Evolutionary conservation across 2,797 vertebrate species (phyloP), one percentile per base, ranked within the genome.

Genomic region (Sphenopsis melanotis): DNA sequence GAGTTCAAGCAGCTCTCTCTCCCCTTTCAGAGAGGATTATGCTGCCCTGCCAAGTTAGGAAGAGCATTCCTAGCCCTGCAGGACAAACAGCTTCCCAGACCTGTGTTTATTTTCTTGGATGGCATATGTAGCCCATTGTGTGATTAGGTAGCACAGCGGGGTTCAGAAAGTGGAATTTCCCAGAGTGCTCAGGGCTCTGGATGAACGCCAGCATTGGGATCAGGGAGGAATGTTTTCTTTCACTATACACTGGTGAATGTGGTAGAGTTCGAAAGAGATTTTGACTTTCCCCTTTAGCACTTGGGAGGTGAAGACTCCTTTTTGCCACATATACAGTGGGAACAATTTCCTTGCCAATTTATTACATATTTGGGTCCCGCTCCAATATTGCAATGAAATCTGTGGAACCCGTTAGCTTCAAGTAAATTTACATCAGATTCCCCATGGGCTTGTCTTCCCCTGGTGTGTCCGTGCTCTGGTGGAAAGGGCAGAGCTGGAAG

Each of bases 101-200:
- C 95, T 91, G 89, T 96, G 95, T 96, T 97, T 97, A 94, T 97
- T 97, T 96, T 96, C 95, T 96, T 94, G 95, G 95, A 96, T 95
- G 95, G 95, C 95, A 96, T 96, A 96, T 90, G 94, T 87, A 96
- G 95, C 95, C 96, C 94, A 96, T 96, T 97, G 95, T 96, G 96
- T 80, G 95, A 97, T 96, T 97, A 96, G 94, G 96, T 96, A 95
- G 94, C 95, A 91, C 95, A 96, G 94, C 83, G 0, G 94, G 95
- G 93, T 92, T 88, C 3, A 41, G 77, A 89, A 96, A 84, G 87
- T 90, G 95, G 91, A 94, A 97, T 97, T 96, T 96, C 95, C 96
- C 95, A 96, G 91, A 74, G 74, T 95, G 85, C 94, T 93, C 52
- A 13, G 66, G 89, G 91, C 80, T 83, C 93, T 96, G 96, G 95